Percentiles rank a stretch among this genome's conserved stretches.
phyloP scores from a whole-genome alignment of 2,113 vertebrate species.

The Ramphastos sulfuratus region DNA sequence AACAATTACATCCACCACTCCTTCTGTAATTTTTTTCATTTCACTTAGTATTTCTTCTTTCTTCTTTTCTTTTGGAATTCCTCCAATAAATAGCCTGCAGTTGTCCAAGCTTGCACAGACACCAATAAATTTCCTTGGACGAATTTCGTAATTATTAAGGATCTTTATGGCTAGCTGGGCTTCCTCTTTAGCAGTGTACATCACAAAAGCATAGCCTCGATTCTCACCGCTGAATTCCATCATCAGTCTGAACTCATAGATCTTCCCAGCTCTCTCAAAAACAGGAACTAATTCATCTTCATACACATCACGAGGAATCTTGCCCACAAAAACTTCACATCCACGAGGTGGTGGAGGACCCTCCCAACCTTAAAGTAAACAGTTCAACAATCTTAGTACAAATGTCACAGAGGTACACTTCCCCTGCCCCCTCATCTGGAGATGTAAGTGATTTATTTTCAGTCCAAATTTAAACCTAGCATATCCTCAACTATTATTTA shows the following conservation, averaged over 20 bases:
- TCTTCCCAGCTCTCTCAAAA: conserved; percentile 88
- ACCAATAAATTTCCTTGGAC: conserved; percentile 90
- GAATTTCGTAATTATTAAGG: conserved; percentile 92
- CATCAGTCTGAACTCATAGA: conserved; percentile 97
- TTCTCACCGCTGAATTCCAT: conserved; percentile 98
- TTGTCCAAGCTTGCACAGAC: conserved; percentile 95
- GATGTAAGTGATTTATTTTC: background rate
- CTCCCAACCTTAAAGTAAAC: conserved; percentile 86
- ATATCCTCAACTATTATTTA: background rate
- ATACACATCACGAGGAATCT: conserved; percentile 95
- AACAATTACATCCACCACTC: conserved; percentile 93
- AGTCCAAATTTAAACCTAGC: background rate
- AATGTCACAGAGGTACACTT: background rate
- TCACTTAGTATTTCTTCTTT: conserved; percentile 94
- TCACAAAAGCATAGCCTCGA: conserved; percentile 96
- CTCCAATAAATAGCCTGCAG: conserved; percentile 93
- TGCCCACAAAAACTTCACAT: conserved; percentile 97
- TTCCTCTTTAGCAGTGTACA: conserved; percentile 90
- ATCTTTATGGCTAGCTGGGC: conserved; percentile 89
- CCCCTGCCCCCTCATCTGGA: background rate
- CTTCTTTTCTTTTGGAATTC: conserved; percentile 92
- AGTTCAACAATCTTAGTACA: background rate
- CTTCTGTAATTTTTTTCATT: conserved; percentile 93
- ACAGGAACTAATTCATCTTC: conserved; percentile 94
- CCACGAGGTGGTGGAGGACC: conserved; percentile 91